Base-by-base conservation (phyloP, 2,888 invertebrate genomes). In the Ptychoptera contaminata region DNA sequence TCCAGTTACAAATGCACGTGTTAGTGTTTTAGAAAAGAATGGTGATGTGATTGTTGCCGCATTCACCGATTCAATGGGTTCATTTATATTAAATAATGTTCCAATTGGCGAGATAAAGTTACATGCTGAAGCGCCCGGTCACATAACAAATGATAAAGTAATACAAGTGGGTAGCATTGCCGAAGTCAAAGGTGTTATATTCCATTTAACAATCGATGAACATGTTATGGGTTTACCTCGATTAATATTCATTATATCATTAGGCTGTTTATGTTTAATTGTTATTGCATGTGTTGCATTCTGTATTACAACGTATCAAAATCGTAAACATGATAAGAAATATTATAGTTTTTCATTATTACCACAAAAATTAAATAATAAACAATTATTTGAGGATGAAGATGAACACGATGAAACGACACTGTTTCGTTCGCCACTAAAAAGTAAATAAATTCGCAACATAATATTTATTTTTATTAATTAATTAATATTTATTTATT, bases 161-260 rank as follows among this genome's bases (percentile, higher is more conserved):
- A 54, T 71, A 2, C 57, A 59, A 16, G 53, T 65, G 11, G 53
- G 53, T 37, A 55, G 53, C n/a, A 56, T 59, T 0, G 65, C 65
- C 1, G 50, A 67, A 37, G 70, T 74, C 1, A 70, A 72, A 14
- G 71, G 76, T 45, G 66, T 84, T 1, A 67, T 85, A 50, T 76
- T 87, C 51, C 79, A 77, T 50, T 57, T 88, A 44, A 70, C 72
- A 39, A 67, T 68, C 10, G 77, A 85, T 53, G 78, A 79, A 50
- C 70, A 68, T 47, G 73, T 86, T 12, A 66, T 82, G 52, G 87
- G 87, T 0, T 65, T 88, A 67, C 83, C 87, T 1, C 67, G 87
- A 29, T 67, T 84, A 16, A 70, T 79, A 2, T 88, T 90, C 58
- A 76, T 87, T 31, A 72, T 84, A 56, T 57, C 84, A 9, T 70